Conservation (phyloP, 2,113 vertebrate genomes). For the Garra rufa region DNA sequence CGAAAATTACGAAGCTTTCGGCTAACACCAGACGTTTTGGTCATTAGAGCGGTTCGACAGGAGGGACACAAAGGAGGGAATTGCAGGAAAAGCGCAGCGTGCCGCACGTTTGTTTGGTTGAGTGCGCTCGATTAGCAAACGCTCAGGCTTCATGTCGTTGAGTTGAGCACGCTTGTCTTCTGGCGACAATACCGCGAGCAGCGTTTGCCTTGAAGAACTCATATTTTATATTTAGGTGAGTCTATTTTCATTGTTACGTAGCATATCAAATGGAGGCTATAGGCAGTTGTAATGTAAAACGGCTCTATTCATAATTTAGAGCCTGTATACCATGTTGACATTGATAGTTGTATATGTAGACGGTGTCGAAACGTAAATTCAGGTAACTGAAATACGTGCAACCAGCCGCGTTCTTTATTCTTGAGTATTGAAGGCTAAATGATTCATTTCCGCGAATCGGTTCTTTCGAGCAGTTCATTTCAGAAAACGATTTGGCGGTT, state of each 20-base stretch:
- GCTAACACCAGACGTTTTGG: not conserved
- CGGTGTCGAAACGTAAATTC: not conserved
- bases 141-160: constrained; percentile 42
- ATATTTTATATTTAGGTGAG: constrained; percentile 65
- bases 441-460: not conserved
- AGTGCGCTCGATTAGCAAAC: not conserved
- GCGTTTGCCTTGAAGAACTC: not conserved
- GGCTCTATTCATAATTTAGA: not conserved
- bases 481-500: not conserved
- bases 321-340: not conserved
- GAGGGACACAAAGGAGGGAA: constrained; percentile 3
- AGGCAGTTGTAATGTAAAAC: not conserved
- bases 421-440: not conserved
- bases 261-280: not conserved
- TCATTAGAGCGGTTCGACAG: not conserved
- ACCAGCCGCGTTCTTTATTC: not conserved
- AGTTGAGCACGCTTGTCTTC: constrained; percentile 33
- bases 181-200: not conserved
- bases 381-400: not conserved
- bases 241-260: not conserved
- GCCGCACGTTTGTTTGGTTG: constrained; percentile 34
- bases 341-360: not conserved
- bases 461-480: constrained; percentile 10
- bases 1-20: not conserved
- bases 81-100: not conserved